Conservation (phyloP, 1,140 invertebrate species). For the Acromyrmex echinatior region DNA sequence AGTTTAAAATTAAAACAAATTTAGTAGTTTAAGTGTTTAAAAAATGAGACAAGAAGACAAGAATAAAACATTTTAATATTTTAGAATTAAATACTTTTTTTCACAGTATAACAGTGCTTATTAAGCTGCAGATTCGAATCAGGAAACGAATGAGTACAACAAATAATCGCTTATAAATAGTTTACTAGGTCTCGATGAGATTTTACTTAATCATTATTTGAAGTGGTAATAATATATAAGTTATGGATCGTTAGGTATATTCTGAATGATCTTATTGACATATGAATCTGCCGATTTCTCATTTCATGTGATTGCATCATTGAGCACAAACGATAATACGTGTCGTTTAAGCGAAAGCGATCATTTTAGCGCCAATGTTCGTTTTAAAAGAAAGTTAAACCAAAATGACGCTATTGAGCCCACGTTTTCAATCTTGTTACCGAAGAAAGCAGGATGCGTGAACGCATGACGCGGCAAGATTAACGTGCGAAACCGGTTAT, state of each 20-base stretch:
- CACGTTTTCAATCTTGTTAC: slow-evolving; percentile 30
- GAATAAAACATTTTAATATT: too few relatives aligned
- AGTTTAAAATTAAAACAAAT: too few relatives aligned
- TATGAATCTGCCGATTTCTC: slow-evolving; percentile 18
- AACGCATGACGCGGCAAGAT: slow-evolving; percentile 26
- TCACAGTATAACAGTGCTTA: too few relatives aligned
- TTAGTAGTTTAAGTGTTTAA: too few relatives aligned
- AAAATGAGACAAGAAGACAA: too few relatives aligned
- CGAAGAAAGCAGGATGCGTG: slow-evolving; percentile 43
- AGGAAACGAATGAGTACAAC: background rate
- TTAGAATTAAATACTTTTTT: too few relatives aligned
- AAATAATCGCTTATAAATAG: background rate
- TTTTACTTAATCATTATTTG: background rate
- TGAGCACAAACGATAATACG: slow-evolving; percentile 17
- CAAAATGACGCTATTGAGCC: slow-evolving; percentile 18
- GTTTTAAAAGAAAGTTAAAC: slow-evolving; percentile 43
- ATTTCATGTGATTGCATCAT: slow-evolving; percentile 35
- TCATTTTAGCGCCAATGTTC: slow-evolving; percentile 12
- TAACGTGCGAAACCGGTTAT: slow-evolving; percentile 29
- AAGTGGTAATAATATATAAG: background rate
- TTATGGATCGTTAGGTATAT: background rate
- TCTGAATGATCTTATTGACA: slow-evolving; percentile 13
- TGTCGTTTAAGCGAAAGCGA: slow-evolving; percentile 40
- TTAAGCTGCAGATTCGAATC: background rate
- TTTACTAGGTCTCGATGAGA: background rate